These are phyloP conservation scores for Talpa occidentalis DNA, from an alignment of 2,113 vertebrate genomes.

Conservation along the genomic window DNA sequence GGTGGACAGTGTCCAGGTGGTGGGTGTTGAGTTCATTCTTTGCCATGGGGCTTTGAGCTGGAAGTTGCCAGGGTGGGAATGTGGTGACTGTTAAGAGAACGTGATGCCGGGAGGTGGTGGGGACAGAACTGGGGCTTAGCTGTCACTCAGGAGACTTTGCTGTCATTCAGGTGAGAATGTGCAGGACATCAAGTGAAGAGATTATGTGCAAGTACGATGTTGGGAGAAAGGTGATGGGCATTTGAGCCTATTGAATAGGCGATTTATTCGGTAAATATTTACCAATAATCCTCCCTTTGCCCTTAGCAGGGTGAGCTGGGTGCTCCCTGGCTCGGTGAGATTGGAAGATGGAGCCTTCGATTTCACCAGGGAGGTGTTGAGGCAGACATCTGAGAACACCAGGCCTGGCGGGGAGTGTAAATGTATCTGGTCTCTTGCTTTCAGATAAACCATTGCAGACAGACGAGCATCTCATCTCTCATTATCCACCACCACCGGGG, in stretches of 20 bases:
- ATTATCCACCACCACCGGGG: constrained; percentile 32
- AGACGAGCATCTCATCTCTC: constrained; percentile 45
- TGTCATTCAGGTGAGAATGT: neutral
- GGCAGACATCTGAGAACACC: constrained; percentile 57
- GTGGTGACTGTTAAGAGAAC: neutral
- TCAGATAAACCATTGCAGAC: constrained; percentile 57
- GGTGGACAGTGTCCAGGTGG: neutral
- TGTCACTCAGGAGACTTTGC: neutral
- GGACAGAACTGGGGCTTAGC: neutral
- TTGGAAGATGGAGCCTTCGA: constrained; percentile 10
- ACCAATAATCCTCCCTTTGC: neutral
- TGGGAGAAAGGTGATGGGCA: neutral
- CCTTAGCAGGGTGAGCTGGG: neutral
- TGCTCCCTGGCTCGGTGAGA: neutral
- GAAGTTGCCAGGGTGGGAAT: neutral
- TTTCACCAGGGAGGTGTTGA: neutral
- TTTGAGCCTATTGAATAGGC: neutral
- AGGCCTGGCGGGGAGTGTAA: neutral
- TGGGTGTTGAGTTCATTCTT: neutral
- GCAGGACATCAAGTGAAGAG: neutral
- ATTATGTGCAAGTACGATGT: neutral
- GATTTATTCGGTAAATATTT: constrained; percentile 35
- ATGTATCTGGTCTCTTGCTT: constrained; percentile 34
- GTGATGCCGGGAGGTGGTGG: no score
- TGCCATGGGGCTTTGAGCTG: neutral